A percentile compares a stretch with the other conserved stretches of the same genome.
Evolutionary conservation across 2,797 vertebrate genomes (phyloP).

Genomic region (Choloepus didactylus): DNA sequence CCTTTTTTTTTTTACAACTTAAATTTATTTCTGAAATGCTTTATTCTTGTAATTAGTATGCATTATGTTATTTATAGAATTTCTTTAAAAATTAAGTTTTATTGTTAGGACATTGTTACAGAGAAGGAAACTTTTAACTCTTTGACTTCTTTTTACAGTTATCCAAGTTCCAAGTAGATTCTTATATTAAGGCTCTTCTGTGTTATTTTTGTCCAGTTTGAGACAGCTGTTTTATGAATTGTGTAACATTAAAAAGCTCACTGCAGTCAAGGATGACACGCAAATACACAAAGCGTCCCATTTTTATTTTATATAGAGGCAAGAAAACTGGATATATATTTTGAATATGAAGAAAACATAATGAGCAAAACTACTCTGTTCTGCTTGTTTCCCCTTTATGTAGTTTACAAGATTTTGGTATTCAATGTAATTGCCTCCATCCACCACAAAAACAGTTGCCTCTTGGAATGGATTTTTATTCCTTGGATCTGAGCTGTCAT

Average conservation of each 20-base stretch:
- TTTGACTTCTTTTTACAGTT: conserved; percentile 74
- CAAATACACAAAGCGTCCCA: too few relatives aligned
- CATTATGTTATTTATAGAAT: conserved; percentile 84
- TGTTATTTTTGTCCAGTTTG: conserved; percentile 95
- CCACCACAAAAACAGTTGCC: too few relatives aligned
- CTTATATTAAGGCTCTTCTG: conserved; percentile 70
- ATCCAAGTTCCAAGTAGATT: conserved; percentile 64
- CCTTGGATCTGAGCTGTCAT: conserved; percentile 91
- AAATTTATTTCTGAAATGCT: conserved; percentile 87
- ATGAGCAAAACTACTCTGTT: too few relatives aligned
- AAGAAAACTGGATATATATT: too few relatives aligned
- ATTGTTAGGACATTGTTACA: conserved; percentile 78
- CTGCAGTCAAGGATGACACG: too few relatives aligned
- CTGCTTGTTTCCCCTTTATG: too few relatives aligned
- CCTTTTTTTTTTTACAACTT: conserved; percentile 44
- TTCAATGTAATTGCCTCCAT: conserved; percentile 73
- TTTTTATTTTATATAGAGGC: too few relatives aligned
- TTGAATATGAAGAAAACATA: too few relatives aligned
- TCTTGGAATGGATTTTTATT: too few relatives aligned
- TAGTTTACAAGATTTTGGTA: conserved; percentile 73
- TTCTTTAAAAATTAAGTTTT: conserved; percentile 85
- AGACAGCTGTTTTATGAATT: conserved; percentile 90
- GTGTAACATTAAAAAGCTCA: too few relatives aligned
- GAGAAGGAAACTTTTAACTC: conserved; percentile 76
- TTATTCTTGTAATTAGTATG: conserved; percentile 83